Percentiles rank a stretch among this genome's conserved stretches.
Conservation (phyloP, 2,797 vertebrate species). For the Moxostoma hubbsi region DNA sequence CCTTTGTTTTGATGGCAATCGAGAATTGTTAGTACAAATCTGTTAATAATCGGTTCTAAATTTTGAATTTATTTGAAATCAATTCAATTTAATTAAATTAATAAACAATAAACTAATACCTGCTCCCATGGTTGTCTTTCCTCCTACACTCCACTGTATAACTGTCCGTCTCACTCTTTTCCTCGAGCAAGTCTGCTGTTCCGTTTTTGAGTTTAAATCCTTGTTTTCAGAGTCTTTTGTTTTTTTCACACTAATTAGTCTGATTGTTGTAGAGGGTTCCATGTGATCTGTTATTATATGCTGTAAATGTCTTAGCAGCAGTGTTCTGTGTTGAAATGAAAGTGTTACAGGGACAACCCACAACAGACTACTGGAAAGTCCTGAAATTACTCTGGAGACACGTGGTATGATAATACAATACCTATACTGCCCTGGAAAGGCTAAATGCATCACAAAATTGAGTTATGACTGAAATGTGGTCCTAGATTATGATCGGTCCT, state of each 20-base stretch:
- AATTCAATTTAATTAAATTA: too few relatives aligned
- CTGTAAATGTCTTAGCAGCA: background rate
- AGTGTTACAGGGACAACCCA: background rate
- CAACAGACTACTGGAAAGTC: constrained; percentile 14
- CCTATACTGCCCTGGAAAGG: background rate
- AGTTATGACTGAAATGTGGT: background rate
- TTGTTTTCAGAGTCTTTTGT: background rate
- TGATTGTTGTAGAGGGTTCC: background rate
- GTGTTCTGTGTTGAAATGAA: background rate
- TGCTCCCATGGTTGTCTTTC: background rate
- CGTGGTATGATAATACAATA: too few relatives aligned
- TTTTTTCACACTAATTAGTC: background rate
- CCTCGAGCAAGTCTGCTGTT: background rate
- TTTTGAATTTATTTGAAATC: background rate
- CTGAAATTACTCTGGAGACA: background rate
- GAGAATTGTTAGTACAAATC: background rate
- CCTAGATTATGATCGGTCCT: background rate
- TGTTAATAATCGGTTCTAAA: background rate
- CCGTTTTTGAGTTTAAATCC: background rate
- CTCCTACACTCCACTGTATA: background rate
- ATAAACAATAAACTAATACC: constrained; percentile 19
- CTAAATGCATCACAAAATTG: background rate
- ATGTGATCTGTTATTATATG: background rate
- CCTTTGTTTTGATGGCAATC: background rate
- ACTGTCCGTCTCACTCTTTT: background rate